Conservation (phyloP, 2,888 invertebrate species). For the Crocallis elinguaria region DNA sequence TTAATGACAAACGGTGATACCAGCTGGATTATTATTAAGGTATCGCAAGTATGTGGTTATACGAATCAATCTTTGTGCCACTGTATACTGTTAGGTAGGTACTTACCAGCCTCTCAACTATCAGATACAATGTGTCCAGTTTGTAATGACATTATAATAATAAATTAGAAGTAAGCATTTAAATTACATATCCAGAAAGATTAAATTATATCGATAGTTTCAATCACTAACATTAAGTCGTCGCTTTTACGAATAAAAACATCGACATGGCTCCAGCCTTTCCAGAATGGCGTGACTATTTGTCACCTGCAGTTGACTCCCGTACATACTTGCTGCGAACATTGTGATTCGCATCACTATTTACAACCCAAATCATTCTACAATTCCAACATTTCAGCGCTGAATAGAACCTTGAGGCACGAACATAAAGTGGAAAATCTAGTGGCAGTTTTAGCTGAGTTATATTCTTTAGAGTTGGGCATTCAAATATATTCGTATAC, state of each 20-base stretch:
- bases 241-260: constrained; percentile 77
- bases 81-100: no score
- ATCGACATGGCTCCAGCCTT: constrained; percentile 78
- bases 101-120: no score
- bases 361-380: constrained; percentile 45
- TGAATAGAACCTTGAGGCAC: constrained; percentile 39
- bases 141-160: no score
- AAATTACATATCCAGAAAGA: neutral
- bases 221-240: constrained; percentile 78
- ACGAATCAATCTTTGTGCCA: no score
- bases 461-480: constrained; percentile 27
- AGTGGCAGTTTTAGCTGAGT: constrained; percentile 11
- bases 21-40: no score
- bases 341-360: constrained; percentile 77
- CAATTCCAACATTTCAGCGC: constrained; percentile 8
- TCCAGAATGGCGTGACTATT: constrained; percentile 80
- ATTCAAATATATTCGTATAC: constrained; percentile 69
- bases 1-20: no score
- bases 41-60: no score
- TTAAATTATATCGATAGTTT: constrained; percentile 49
- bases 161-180: neutral
- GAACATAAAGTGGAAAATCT: constrained; percentile 35
- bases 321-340: constrained; percentile 75
- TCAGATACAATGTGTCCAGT: no score
- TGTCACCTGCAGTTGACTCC: constrained; percentile 83